Conservation (phyloP, 2,113 vertebrate species). For the Pterocles burchelli region DNA sequence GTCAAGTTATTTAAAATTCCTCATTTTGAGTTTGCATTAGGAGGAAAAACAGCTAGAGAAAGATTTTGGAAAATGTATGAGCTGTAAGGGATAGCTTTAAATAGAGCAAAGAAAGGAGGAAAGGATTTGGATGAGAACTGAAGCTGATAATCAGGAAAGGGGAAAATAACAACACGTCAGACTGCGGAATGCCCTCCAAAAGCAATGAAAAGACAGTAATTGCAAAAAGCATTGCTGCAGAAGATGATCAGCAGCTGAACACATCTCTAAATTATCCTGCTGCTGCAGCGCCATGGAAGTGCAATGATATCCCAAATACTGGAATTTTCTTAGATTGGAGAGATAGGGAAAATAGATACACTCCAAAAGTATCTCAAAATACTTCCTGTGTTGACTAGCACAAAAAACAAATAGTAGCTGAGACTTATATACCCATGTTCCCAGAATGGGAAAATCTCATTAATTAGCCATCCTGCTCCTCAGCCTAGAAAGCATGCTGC, state of each 20-base stretch:
- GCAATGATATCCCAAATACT: not conserved
- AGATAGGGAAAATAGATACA: not conserved
- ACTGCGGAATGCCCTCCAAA: not conserved
- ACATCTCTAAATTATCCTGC: not conserved
- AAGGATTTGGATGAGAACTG: not conserved
- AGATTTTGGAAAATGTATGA: not conserved
- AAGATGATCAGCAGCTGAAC: not conserved
- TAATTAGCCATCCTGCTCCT: not conserved
- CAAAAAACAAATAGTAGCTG: not conserved
- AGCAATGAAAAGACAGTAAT: not conserved
- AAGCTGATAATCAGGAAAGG: not conserved
- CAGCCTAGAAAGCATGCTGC: not conserved
- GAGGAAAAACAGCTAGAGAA: not conserved
- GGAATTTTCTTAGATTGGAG: not conserved
- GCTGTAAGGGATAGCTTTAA: not conserved
- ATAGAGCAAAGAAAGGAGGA: not conserved
- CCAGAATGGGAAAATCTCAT: not conserved
- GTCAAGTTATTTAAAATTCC: not conserved
- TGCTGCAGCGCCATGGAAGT: not conserved
- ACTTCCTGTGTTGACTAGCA: not conserved
- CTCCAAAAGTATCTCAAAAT: not conserved
- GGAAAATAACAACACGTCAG: not conserved
- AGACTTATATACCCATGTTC: not conserved
- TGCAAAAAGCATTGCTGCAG: not conserved
- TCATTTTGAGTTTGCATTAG: not conserved